Percentiles rank a stretch among this genome's conserved stretches.
phyloP scores from a whole-genome alignment of 2,888 invertebrate genomes.

The Protophormia terraenovae region DNA sequence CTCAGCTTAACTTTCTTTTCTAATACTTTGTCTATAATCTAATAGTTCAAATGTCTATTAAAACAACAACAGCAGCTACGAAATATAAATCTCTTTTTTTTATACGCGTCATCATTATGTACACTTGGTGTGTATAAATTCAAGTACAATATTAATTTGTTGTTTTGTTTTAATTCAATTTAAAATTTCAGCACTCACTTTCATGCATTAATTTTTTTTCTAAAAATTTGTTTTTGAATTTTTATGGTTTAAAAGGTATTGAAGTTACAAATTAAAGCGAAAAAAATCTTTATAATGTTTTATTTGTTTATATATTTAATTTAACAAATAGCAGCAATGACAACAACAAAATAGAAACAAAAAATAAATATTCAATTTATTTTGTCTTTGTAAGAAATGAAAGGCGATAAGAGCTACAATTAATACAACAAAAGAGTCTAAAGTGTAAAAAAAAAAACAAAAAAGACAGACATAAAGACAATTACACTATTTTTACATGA shows the following conservation, averaged over 20 bases:
- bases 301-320: conserved; percentile 15
- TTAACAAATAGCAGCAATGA: not conserved
- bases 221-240: not conserved
- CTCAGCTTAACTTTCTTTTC: conserved; percentile 3
- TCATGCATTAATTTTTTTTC: not conserved
- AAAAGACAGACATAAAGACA: not conserved
- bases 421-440: conserved; percentile 12
- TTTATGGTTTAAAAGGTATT: not conserved
- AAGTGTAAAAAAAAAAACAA: conserved; percentile 50
- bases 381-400: conserved; percentile 28
- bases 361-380: not conserved
- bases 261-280: conserved; percentile 28
- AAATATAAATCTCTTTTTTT: not conserved
- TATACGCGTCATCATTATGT: not conserved
- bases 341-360: not conserved
- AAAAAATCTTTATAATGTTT: conserved; percentile 1
- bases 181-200: not conserved
- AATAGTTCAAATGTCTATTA: not conserved
- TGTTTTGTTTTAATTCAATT: conserved; percentile 2
- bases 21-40: conserved; percentile 14
- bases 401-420: conserved; percentile 41
- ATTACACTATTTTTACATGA: not conserved
- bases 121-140: not conserved
- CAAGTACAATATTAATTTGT: not conserved
- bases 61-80: not conserved